Conservation (phyloP, 2,113 vertebrate species). For the Pelvicachromis taeniatus region DNA sequence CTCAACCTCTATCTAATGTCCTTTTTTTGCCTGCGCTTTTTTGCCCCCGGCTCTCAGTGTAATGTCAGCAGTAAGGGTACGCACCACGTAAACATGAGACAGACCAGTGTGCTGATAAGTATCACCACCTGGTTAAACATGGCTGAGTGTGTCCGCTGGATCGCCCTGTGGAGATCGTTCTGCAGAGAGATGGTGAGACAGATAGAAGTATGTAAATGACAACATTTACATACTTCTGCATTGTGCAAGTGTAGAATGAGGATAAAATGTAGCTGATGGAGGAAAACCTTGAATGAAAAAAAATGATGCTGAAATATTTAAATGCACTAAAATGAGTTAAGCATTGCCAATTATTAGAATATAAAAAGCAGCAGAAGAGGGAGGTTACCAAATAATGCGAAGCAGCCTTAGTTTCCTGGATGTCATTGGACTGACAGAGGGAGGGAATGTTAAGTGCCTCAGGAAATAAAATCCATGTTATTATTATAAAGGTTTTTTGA, state of each 20-base stretch:
- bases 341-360: neutral
- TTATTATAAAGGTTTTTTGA: neutral
- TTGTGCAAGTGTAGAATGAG: neutral
- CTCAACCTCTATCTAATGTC: neutral
- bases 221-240: too few relatives aligned
- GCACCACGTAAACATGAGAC: constrained; percentile 84
- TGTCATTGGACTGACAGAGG: neutral
- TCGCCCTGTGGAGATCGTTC: constrained; percentile 81
- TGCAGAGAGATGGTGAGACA: constrained; percentile 37
- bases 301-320: neutral
- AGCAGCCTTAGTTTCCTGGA: neutral
- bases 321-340: neutral
- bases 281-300: neutral
- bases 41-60: neutral
- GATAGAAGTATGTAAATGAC: neutral
- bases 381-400: neutral
- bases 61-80: constrained; percentile 32
- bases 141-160: constrained; percentile 81
- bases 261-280: neutral
- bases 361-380: neutral
- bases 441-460: neutral
- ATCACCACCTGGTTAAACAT: constrained; percentile 87
- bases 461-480: neutral
- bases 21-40: neutral
- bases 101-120: constrained; percentile 80